Evolutionary conservation across 2,113 vertebrate species (phyloP).

Genomic region (Egretta garzetta): DNA sequence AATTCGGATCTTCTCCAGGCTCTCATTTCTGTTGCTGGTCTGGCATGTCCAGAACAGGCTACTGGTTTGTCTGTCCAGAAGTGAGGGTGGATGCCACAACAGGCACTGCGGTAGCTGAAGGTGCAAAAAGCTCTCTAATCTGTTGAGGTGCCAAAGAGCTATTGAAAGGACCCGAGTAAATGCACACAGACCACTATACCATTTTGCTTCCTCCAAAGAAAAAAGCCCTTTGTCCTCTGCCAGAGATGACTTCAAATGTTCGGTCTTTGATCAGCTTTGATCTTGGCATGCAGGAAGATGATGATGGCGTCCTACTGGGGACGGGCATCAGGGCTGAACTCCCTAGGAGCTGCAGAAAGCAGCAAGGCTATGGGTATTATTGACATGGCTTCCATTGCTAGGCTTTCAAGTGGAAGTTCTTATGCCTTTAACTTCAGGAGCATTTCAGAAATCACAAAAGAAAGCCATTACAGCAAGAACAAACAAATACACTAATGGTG

Average conservation of each 20-base stretch:
- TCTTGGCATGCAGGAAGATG: background rate
- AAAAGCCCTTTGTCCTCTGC: background rate
- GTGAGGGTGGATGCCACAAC: background rate
- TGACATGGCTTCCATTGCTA: background rate
- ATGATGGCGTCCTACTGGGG: background rate
- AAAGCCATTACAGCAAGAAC: constrained; percentile 29
- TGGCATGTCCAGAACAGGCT: background rate
- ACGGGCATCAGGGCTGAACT: background rate
- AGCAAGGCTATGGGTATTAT: background rate
- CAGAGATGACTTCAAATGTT: background rate
- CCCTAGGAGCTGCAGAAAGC: constrained; percentile 7
- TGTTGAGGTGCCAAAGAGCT: background rate
- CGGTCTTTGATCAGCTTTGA: constrained; percentile 24
- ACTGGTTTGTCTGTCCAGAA: background rate
- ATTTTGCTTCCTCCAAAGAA: background rate
- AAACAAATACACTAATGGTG: constrained; percentile 23
- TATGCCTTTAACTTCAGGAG: background rate
- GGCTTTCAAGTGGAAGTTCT: constrained; percentile 37
- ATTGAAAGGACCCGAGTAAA: background rate
- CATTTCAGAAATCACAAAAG: background rate
- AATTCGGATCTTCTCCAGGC: background rate
- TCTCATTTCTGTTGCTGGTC: background rate
- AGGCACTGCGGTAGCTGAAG: background rate
- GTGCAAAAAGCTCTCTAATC: background rate
- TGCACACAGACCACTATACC: background rate